Evolutionary conservation across 2,113 vertebrate species (phyloP).

Genomic region (Macquaria ambigua): DNA sequence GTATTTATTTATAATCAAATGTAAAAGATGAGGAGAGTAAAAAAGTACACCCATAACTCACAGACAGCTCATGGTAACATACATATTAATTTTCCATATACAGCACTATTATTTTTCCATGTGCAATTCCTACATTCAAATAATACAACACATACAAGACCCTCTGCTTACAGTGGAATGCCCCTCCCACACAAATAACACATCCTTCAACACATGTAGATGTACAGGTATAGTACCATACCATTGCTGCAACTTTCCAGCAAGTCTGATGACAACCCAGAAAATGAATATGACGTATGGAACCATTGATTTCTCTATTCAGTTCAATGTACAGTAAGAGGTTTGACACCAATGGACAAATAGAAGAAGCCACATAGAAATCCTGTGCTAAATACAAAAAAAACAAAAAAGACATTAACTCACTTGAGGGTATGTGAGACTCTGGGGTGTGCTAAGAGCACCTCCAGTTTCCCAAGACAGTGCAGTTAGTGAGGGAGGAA

Average conservation of each 20-base stretch:
- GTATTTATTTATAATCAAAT: slow-evolving; percentile 78
- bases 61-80: slow-evolving; percentile 77
- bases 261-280: slow-evolving; percentile 1
- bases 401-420: not conserved
- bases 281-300: not conserved
- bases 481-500: not conserved
- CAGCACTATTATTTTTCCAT: slow-evolving; percentile 76
- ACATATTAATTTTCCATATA: slow-evolving; percentile 83
- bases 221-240: slow-evolving; percentile 21
- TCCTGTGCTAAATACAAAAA: not conserved
- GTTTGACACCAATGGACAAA: slow-evolving; percentile 13
- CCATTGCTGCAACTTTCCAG: slow-evolving; percentile 2
- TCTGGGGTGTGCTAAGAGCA: not conserved
- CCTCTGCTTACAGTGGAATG: slow-evolving; percentile 33
- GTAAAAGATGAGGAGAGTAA: slow-evolving; percentile 71
- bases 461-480: slow-evolving; percentile 27
- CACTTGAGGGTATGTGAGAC: slow-evolving; percentile 13
- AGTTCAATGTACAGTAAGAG: slow-evolving; percentile 31
- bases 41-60: slow-evolving; percentile 73
- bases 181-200: slow-evolving; percentile 20
- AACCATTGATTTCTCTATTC: slow-evolving; percentile 19
- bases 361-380: not conserved
- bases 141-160: slow-evolving; percentile 82
- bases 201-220: slow-evolving; percentile 37
- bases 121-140: slow-evolving; percentile 90